Conservation (phyloP, 1,140 invertebrate genomes). For the Diachasma alloeum region DNA sequence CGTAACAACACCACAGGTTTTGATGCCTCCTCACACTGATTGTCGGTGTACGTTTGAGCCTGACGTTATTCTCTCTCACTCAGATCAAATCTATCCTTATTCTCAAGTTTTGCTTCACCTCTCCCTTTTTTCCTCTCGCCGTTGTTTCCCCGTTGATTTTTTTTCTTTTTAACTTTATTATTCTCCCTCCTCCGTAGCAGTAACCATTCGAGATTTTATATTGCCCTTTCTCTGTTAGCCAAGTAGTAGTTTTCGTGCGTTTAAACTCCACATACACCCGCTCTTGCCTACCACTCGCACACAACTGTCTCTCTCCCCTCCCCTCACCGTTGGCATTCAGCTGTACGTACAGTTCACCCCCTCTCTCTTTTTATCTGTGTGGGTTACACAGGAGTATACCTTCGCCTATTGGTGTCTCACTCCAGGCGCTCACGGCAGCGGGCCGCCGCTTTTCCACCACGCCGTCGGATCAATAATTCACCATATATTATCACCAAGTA, state of each 20-base stretch:
- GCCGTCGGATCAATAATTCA: slow-evolving; percentile 56
- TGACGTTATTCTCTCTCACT: slow-evolving; percentile 2
- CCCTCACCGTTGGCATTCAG: neutral
- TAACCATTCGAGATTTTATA: neutral
- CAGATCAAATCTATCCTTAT: neutral
- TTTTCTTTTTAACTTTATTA: neutral
- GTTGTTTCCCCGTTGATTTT: neutral
- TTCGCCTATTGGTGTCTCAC: neutral
- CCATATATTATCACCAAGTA: slow-evolving; percentile 41
- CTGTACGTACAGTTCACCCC: neutral
- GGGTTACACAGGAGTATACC: neutral
- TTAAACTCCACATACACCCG: slow-evolving; percentile 9
- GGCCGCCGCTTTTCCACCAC: slow-evolving; percentile 44
- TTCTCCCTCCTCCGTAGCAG: neutral
- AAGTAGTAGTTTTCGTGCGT: neutral
- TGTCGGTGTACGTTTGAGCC: neutral
- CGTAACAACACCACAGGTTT: neutral
- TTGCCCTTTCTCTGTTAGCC: slow-evolving; percentile 8
- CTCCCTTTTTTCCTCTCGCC: neutral
- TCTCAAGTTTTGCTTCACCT: neutral
- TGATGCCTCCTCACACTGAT: neutral
- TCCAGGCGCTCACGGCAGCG: neutral
- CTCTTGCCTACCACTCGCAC: slow-evolving; percentile 29
- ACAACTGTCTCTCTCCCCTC: neutral
- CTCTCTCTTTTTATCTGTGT: neutral